Base-by-base conservation (phyloP, 2,113 vertebrate species). In the Nyctereutes procyonoides region DNA sequence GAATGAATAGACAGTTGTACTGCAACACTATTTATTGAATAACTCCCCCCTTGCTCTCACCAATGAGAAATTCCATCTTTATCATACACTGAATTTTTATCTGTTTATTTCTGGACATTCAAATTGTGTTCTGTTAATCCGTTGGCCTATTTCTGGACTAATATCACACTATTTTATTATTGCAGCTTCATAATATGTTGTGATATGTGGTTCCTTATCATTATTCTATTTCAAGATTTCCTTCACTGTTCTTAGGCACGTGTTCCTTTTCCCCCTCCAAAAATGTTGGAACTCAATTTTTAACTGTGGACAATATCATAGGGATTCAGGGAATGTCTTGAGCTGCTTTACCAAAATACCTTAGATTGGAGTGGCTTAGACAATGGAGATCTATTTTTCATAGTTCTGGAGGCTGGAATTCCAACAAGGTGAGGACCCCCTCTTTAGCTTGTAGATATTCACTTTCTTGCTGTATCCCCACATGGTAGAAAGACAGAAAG, bases 41-140 rank as follows among this genome's bases (percentile, higher is more conserved):
- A 69, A 53, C 19, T 43, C 6, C 28, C 58, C 0, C 9, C 19
- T 60, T 93, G 69, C 74, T 65, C 76, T 90, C 48, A 87, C 17
- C 80, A 88, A 16, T 84, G 89, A 96, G 81, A 96, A 74, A 80
- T 93, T 63, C 30, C n/a, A 53, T 62, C 77, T 94, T 96, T 79
- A n/a, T 80, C 26, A 32, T 80, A 81, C 58, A 26, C 35, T 69
- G 81, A 93, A 71, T 80, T 92, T 51, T 90, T 3, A 80, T 62
- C 20, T 80, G 51, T 58, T 53, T n/a, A 60, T 67, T 79, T 80
- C 32, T 89, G 19, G 11, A 48, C 51, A 94, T 55, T 80, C 14
- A 12, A 28, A 79, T 87, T 48, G 2, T 87, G 48, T 88, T 89
- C 53, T 60, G 1, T 77, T 32, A 22, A 55, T 83, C 15, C 85